A percentile compares a stretch with the other conserved stretches of the same genome.
phyloP scores from a whole-genome alignment of 2,797 vertebrate genomes.

The Pangasius macronema region DNA sequence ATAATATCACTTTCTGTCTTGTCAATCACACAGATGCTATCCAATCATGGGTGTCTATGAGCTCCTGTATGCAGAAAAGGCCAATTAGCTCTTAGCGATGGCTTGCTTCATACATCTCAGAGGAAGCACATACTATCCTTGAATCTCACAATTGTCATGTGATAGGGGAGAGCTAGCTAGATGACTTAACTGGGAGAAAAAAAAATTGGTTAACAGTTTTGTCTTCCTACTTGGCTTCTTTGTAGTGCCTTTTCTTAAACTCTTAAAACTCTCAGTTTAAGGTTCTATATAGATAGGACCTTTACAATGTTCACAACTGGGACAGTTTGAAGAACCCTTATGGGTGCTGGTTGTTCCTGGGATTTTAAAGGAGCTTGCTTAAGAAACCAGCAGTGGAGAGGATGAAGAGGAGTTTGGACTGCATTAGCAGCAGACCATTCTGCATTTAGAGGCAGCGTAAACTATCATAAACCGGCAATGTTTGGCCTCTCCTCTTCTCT shows the following conservation, averaged over 20 bases:
- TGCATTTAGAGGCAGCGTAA: conserved; percentile 19
- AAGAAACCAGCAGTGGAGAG: neutral
- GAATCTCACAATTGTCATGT: neutral
- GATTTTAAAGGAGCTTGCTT: neutral
- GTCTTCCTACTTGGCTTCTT: neutral
- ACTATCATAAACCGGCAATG: conserved; percentile 18
- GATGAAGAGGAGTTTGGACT: neutral
- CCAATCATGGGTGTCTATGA: neutral
- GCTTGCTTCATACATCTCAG: neutral
- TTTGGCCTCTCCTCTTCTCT: conserved; percentile 6
- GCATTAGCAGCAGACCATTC: neutral
- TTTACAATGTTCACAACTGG: neutral
- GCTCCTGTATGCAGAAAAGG: neutral
- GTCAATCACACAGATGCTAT: neutral
- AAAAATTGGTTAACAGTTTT: neutral
- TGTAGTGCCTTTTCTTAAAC: neutral
- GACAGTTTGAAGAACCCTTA: neutral
- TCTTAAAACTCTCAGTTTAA: neutral
- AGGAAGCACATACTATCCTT: neutral
- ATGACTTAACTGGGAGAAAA: neutral
- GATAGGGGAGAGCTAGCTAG: neutral
- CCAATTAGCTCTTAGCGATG: neutral
- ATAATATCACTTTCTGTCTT: neutral
- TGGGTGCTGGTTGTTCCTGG: neutral
- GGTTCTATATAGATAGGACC: neutral